These are phyloP conservation scores for Mobula hypostoma DNA, from an alignment of 2,113 vertebrate species.

Conservation along the genomic window DNA sequence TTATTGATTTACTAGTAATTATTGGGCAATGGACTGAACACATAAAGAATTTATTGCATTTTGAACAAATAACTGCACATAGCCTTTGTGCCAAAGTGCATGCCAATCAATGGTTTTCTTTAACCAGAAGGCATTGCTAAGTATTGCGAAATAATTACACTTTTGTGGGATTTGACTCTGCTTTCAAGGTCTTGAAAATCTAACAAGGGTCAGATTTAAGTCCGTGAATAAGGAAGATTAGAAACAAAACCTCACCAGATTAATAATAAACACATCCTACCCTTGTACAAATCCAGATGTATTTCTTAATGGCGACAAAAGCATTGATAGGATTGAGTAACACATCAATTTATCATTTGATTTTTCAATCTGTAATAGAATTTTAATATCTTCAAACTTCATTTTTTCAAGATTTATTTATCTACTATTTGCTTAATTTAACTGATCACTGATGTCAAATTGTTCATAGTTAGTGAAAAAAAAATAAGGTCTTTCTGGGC, in stretches of 20 bases:
- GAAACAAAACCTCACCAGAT: not conserved
- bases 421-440: not conserved
- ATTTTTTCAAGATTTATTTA: not conserved
- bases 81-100: not conserved
- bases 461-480: not conserved
- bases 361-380: not conserved
- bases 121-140: not conserved
- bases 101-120: not conserved
- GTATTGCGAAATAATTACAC: not conserved
- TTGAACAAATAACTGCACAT: not conserved
- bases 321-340: not conserved
- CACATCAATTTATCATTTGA: too few relatives aligned
- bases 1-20: not conserved
- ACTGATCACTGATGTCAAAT: not conserved
- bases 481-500: not conserved
- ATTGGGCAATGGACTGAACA: not conserved
- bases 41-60: not conserved
- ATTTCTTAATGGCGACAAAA: not conserved
- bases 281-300: not conserved
- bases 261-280: not conserved
- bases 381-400: not conserved
- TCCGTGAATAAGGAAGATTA: not conserved
- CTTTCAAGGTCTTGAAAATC: not conserved
- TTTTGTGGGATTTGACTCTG: not conserved
- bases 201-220: not conserved